Base-by-base conservation (phyloP, 2,888 invertebrate species). In the Heliconius aoede region DNA sequence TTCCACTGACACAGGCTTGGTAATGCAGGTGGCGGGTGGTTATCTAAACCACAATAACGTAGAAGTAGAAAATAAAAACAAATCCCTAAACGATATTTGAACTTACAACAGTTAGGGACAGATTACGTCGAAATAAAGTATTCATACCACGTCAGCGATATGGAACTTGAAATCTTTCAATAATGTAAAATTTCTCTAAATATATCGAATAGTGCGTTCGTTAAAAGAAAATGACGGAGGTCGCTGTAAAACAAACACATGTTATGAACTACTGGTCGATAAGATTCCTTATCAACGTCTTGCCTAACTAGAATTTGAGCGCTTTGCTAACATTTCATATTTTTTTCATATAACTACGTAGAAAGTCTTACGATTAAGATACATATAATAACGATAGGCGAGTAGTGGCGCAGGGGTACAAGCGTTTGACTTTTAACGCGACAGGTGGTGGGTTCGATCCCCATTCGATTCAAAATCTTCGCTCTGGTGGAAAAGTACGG, bases 221-320 rank as follows among this genome's bases (percentile, higher is more conserved):
- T 40, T 62, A 8, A 36, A 74, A 55, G 61, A 69, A 64, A 73
- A 61, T 60, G 60, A 76, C 67, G 72, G 73, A 79, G 76, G 79
- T 78, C 78, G 73, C 78, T 79, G 74, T 61, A 80, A 84, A 83
- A 82, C 80, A 80, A 80, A 81, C 78, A 74, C 74, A 80, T 77
- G 78, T 79, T 79, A 78, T 76, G 74, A 67, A 77, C 73, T 77
- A 78, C 72, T 77, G 74, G 82, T 80, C 84, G 86, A 86, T 86
- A 87, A 83, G 80, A 83, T 84, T 83, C 82, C 84, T 90, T 90
- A 91, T 90, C 90, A 86, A 73, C 76, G 82, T 81, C 85, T 86
- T 85, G 82, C 81, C 86, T 86, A 88, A 88, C 85, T 83, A 80
- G 83, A 84, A 87, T 87, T 87, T 86, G 81, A 85, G 87, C 84